Evolutionary conservation across 2,113 vertebrate species (phyloP), one percentile per base, ranked within the genome.

Genomic region (Nibea albiflora): DNA sequence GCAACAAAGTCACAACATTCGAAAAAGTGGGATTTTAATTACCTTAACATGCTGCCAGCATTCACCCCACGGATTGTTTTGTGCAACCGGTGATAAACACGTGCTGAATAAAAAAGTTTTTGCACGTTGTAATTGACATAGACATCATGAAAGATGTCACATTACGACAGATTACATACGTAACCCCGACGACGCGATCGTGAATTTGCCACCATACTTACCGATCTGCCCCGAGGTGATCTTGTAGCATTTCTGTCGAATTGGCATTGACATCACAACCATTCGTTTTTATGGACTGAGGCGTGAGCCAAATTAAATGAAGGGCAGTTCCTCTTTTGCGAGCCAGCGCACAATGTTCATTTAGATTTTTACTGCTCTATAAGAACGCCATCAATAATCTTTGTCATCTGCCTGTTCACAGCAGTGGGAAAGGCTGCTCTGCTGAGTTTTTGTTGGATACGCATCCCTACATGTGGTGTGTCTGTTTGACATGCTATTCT

Each of bases 351-450:
- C 70, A 84, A 35, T 63, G 56, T 79, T 76, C 78, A 78, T 84
- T 78, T 68, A 28, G 50, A 72, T 50, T 81, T 83, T 76, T 58
- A 85, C 65, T 79, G 75, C 66, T 9, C 39, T 44, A 15, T 81
- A 24, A 81, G 78, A 85, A 44, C 66, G 12, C 50, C 65, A 84
- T 89, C 47, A 81, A 84, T 75, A 78, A 84, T 67, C 56, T 42
- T 17, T 26, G 65, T 75, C 73, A 72, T 61, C 73, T 53, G 60
- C n/a, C 75, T 72, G 71, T 77, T 82, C 71, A 46, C 52, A 56
- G 84, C 74, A 72, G 75, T 19, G 3, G 39, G 58, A 62, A 76
- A 39, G 65, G 60, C 52, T 66, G 68, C 57, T 72, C 14, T 39
- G 64, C 56, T 64, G 20, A 35, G 28, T 60, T 78, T 39, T 69